phyloP scores from a whole-genome alignment of 2,113 vertebrate species.

The Lepisosteus oculatus region DNA sequence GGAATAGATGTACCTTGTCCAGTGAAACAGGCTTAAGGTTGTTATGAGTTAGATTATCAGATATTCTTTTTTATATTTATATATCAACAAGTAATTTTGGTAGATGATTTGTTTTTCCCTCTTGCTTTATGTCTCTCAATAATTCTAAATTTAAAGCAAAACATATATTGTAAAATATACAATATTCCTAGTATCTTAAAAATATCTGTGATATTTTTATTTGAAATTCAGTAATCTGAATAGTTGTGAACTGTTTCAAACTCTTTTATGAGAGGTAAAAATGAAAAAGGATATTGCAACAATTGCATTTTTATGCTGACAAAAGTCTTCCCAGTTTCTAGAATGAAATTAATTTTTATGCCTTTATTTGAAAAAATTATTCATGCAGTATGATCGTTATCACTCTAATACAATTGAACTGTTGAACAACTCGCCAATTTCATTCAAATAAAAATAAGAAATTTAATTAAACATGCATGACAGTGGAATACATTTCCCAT shows the following conservation, averaged over 20 bases:
- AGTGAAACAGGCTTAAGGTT: too few species aligned
- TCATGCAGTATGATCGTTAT: slow-evolving; percentile 1
- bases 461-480: neutral
- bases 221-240: neutral
- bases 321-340: neutral
- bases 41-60: too few species aligned
- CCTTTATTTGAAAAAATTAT: slow-evolving; percentile 1
- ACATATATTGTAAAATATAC: too few species aligned
- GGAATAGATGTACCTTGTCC: too few species aligned
- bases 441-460: neutral
- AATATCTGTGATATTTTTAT: neutral
- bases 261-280: neutral
- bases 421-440: neutral
- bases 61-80: too few species aligned
- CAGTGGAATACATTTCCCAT: neutral
- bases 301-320: neutral
- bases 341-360: neutral
- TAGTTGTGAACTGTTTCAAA: neutral
- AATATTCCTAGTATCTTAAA: too few species aligned
- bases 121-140: too few species aligned
- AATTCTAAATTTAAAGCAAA: too few species aligned
- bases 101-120: too few species aligned
- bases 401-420: neutral
- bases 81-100: too few species aligned
- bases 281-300: too few species aligned